Evolutionary conservation across 2,888 invertebrate genomes (phyloP).

Genomic region (Metellina segmentata): DNA sequence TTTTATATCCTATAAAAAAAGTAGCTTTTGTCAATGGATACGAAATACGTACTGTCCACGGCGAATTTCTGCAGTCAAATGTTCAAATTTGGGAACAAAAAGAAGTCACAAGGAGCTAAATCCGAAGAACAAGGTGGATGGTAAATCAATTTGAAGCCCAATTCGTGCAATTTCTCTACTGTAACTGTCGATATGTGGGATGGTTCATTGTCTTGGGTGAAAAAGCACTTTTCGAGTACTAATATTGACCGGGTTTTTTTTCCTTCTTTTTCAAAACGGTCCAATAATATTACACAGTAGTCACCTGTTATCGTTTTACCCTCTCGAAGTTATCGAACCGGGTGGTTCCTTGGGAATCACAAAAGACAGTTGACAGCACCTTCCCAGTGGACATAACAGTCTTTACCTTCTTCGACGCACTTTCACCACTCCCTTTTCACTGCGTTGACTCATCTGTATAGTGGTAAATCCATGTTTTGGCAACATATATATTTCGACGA

Average conservation of each 20-base stretch:
- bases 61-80: constrained; percentile 45
- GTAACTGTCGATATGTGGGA: constrained; percentile 39
- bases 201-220: constrained; percentile 61
- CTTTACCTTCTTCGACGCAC: too few species aligned
- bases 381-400: too few species aligned
- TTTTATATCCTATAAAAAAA: too few species aligned
- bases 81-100: constrained; percentile 17
- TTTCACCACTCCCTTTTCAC: too few species aligned
- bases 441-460: constrained; percentile 79
- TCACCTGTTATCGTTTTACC: constrained; percentile 64
- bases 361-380: constrained; percentile 73
- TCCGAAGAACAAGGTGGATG: constrained; percentile 69
- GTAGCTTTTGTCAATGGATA: too few species aligned
- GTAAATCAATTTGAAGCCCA: constrained; percentile 43
- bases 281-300: constrained; percentile 67
- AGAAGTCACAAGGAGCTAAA: constrained; percentile 60
- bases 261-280: constrained; percentile 38
- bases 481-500: constrained; percentile 79
- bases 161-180: constrained; percentile 38
- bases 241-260: constrained; percentile 22
- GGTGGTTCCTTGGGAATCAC: constrained; percentile 41
- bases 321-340: too few species aligned
- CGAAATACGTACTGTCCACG: too few species aligned
- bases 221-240: constrained; percentile 30
- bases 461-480: constrained; percentile 80